Base-by-base conservation (phyloP, 2,797 vertebrate genomes). In the Scarus forsteni region DNA sequence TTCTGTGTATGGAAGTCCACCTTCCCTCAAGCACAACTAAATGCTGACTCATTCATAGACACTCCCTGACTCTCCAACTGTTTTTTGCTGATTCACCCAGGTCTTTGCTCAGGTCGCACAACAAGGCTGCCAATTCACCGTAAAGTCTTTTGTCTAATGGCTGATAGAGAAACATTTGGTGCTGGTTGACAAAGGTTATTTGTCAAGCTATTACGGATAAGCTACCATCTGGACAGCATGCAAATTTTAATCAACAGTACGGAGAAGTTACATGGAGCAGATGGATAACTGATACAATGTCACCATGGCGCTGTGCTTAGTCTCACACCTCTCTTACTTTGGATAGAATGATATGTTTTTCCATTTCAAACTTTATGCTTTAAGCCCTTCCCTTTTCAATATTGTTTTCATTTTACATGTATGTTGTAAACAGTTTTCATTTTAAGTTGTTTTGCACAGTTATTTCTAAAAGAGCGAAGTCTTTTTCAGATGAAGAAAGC, bases 201-300 rank as follows among this genome's bases (percentile, higher is more conserved):
- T 69, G 54, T 72, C 14, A 11, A 59, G 74, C 58, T 49, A 53
- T 49, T 66, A 60, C 59, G 64, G 78, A 70, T 77, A 67, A 74
- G 66, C 43, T 55, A 40, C 55, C 80, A 75, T 83, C 78, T 81
- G 84, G 60, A 60, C 70, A 66, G 63, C 68, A 60, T 51, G 48
- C 71, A 34, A 58, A n/a, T 58, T 71, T 3, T 66, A 61, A 63
- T 77, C 53, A 73, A 56, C 56, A 62, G 35, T 56, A 54, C 58
- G 54, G 66, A 56, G 60, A 16, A 9, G 40, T 52, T 48, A 60
- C 61, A 62, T 6, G 35, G 13, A 39, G 50, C 70, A 79, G 66
- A 77, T 61, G 51, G 70, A 65, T 16, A 14, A 75, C 36, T 36
- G 13, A 72, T 66, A 60, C 67, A 53, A 60, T 53, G n/a, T 54